Evolutionary conservation across 2,113 vertebrate genomes (phyloP), one percentile per base, ranked within the genome.

Genomic region (Emydocephalus ijimae): DNA sequence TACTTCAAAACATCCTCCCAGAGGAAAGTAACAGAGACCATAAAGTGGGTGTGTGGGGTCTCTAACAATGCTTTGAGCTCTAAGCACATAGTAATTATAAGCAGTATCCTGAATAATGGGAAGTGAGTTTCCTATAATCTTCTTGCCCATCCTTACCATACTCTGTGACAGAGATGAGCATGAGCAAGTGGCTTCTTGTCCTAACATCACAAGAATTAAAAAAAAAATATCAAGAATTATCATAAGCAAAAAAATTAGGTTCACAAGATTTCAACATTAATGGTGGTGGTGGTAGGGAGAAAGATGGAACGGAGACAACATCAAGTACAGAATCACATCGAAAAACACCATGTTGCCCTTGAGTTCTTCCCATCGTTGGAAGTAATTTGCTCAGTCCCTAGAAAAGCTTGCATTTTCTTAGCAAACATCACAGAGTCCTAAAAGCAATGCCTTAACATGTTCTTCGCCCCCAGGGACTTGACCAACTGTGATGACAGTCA

Each of bases 321-420:
- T 74, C 91, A 96, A 96, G 74, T 39, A 81, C 50, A 26, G 20
- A 55, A 15, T 48, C 15, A 89, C 92, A 89, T 5, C 91, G 85
- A 96, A 96, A 95, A 14, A 94, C 15, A 56, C 74, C 95, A 88
- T 24, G 88, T 96, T 97, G 95, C 94, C 95, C 94, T 92, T 29
- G 7, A 45, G 52, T 34, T 61, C 52, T 50, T n/a, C 92, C 50
- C 88, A 93, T 74, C 86, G 86, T 86, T 48, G 23, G 45, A 92
- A 96, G 26, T 45, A 92, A 85, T 95, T 96, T 93, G 91, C 55
- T 94, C 23, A 95, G 85, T 86, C n/a, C 92, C 93, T 94, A 88
- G 96, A 94, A 95, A 95, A 89, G 87, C 89, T 95, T 94, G 59
- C 94, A 93, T 96, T 96, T 95, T 94, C 92, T 94, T 90, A 95